Percentiles rank a stretch among this genome's conserved stretches.
Evolutionary conservation across 1,140 invertebrate species (phyloP).

Genomic region (Cydia fagiglandana): DNA sequence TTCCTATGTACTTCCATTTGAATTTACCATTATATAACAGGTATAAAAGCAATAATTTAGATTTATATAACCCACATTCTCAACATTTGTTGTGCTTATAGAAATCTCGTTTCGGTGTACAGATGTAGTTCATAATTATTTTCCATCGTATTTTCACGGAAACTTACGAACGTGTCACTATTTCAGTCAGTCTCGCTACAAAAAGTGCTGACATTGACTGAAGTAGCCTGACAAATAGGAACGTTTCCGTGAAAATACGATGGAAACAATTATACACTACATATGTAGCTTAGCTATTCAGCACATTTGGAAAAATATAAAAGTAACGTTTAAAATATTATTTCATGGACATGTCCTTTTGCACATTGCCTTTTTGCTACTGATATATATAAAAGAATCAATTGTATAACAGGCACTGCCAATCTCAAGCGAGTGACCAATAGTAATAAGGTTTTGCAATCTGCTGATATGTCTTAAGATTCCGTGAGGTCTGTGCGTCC

Average conservation of each 20-base stretch:
- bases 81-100: not conserved
- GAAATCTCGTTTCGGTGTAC: not conserved
- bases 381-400: not conserved
- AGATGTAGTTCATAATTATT: too few relatives aligned
- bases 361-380: not conserved
- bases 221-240: too few relatives aligned
- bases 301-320: not conserved
- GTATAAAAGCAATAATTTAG: constrained; percentile 4
- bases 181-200: too few relatives aligned
- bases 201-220: too few relatives aligned
- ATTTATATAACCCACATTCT: not conserved
- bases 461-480: not conserved
- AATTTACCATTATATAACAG: not conserved
- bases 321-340: not conserved
- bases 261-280: too few relatives aligned
- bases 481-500: not conserved
- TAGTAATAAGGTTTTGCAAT: constrained; percentile 16
- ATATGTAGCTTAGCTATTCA: too few relatives aligned
- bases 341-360: not conserved
- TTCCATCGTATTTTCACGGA: too few relatives aligned
- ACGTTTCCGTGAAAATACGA: too few relatives aligned
- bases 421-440: constrained; percentile 16
- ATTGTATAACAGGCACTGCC: constrained; percentile 20
- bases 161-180: too few relatives aligned
- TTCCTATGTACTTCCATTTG: constrained; percentile 15